Evolutionary conservation across 2,113 vertebrate species (phyloP).

Genomic region (Caretta caretta): DNA sequence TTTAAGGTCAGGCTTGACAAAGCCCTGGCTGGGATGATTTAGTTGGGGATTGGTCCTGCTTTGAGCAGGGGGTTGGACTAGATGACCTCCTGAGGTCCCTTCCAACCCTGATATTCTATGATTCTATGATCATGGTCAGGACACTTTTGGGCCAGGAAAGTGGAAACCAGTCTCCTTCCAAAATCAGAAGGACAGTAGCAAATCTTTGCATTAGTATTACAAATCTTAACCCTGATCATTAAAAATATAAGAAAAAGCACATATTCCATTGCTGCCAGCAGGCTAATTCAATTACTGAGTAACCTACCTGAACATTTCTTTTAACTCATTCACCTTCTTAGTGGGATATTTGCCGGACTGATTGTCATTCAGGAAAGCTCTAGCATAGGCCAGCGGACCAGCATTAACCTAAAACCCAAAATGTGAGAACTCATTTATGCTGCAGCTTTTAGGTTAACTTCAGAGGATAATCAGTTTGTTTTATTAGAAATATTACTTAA

Average conservation of each 20-base stretch:
- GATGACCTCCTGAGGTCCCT: too few relatives aligned
- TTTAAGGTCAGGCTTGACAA: too few relatives aligned
- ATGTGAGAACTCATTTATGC: neutral
- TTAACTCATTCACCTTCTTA: conserved; percentile 95
- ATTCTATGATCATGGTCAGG: neutral
- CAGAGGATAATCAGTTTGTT: neutral
- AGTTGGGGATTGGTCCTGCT: too few relatives aligned
- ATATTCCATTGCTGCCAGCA: neutral
- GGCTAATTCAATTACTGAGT: neutral
- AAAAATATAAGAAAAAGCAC: neutral
- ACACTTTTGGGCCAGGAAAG: neutral
- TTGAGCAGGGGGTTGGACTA: too few relatives aligned
- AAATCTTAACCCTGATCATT: neutral
- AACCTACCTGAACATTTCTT: conserved; percentile 95
- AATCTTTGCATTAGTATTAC: neutral
- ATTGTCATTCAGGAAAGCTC: conserved; percentile 92
- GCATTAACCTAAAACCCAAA: conserved; percentile 90
- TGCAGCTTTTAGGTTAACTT: neutral
- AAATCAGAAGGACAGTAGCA: neutral
- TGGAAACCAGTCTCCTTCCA: neutral
- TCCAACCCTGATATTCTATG: too few relatives aligned
- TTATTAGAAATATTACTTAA: neutral
- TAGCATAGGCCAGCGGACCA: conserved; percentile 96
- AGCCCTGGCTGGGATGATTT: too few relatives aligned
- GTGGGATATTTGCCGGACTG: conserved; percentile 85